Evolutionary conservation across 2,113 vertebrate genomes (phyloP), one percentile per base, ranked within the genome.

Genomic region (Crotalus horridus): DNA sequence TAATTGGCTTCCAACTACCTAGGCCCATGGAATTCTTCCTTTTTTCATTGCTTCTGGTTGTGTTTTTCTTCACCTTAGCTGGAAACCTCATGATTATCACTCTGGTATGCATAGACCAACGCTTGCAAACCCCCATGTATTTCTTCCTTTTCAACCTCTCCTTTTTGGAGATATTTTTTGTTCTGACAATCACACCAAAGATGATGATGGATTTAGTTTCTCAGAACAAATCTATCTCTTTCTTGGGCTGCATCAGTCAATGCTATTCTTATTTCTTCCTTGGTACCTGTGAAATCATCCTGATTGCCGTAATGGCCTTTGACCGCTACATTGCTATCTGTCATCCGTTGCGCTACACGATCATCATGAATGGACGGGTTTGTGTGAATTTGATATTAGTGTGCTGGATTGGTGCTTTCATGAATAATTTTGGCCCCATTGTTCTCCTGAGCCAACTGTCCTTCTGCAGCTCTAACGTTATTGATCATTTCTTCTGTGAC

Each of bases 61-160:
- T 95, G 10, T 96, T 94, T 4, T 53, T 96, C 43, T 87, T 94
- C 24, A 94, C 95, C 17, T 26, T 97, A 17, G 26, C 95, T 29
- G 95, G 96, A 58, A 96, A 96, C 58, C 1, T 92, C 39, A 69
- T 74, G 53, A 94, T 97, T 87, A 87, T 96, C 92, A 86, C 89
- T 3, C 29, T 95, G 0, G 54, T 91, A 2, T 86, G 21, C 24
- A 4, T 92, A 0, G 92, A 87, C 23, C 46, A 54, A 17, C 51
- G 11, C 7, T 94, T 95, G 13, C 96, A 96, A 55, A 95, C 89
- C 0, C 95, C 94, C 0, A 95, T 96, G 95, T 96, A 96, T 88
- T 96, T 90, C 85, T 96, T 96, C 43, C 94, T 96, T 43, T 93
- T 91, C 53, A 96, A 96, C 55, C 93, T 96, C 23, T 87, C 93